These are phyloP conservation scores for Hyposmocoma kahamanoa DNA, from an alignment of 1,140 invertebrate species.

Conservation along the genomic window DNA sequence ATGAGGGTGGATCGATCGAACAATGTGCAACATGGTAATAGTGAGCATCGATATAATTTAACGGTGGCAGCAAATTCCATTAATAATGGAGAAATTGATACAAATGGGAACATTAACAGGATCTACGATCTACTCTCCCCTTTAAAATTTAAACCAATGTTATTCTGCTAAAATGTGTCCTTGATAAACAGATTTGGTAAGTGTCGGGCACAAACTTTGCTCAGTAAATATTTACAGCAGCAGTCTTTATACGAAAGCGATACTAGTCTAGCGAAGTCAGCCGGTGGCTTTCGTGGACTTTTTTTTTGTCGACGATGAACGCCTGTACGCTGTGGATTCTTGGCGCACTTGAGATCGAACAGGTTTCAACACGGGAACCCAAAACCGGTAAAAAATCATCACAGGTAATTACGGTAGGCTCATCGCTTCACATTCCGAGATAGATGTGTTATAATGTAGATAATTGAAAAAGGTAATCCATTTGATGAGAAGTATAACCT, in stretches of 20 bases:
- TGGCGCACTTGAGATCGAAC: conserved; percentile 39
- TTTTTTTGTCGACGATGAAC: conserved; percentile 38
- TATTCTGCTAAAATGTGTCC: conserved; percentile 10
- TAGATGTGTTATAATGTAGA: conserved; percentile 18
- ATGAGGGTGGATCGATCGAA: conserved; percentile 30
- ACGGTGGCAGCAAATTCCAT: conserved; percentile 20
- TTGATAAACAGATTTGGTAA: conserved; percentile 20
- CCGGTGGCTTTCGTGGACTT: conserved; percentile 32
- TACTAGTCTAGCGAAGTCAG: conserved; percentile 24
- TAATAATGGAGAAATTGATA: conserved; percentile 26
- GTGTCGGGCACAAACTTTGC: conserved; percentile 16
- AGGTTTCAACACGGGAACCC: conserved; percentile 53
- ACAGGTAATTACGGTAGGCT: conserved; percentile 55
- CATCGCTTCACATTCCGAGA: conserved; percentile 42
- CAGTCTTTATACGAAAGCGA: conserved; percentile 18
- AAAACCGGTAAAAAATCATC: conserved; percentile 62
- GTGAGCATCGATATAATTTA: conserved; percentile 23
- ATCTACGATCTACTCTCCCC: background rate
- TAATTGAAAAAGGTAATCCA: conserved; percentile 20
- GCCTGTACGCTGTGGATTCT: conserved; percentile 39
- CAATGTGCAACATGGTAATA: conserved; percentile 19
- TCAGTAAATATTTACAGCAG: conserved; percentile 24
- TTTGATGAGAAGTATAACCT: conserved; percentile 22
- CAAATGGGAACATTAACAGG: conserved; percentile 19
- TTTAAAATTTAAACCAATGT: conserved; percentile 7